Evolutionary conservation across 92 coral and sea anemone species (phyloP).

Genomic region (Palythoa heliodiscus): DNA sequence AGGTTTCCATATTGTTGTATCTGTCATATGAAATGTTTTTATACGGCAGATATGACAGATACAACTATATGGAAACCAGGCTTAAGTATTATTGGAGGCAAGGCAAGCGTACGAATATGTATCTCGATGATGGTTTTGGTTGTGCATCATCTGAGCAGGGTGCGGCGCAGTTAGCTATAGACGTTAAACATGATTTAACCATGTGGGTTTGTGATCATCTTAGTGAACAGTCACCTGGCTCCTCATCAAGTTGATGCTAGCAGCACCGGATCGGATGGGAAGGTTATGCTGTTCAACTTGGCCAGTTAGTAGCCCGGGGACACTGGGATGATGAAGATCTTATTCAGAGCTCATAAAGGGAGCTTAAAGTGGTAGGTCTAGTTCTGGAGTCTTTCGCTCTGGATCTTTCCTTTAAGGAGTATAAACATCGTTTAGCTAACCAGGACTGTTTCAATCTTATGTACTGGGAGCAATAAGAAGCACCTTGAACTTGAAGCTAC

Average conservation of each 20-base stretch:
- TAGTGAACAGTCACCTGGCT: constrained; percentile 50
- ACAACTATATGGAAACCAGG: no score
- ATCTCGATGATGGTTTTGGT: constrained; percentile 66
- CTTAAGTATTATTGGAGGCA: neutral
- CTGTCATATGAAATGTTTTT: no score
- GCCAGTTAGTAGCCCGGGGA: constrained; percentile 21
- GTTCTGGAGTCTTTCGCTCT: constrained; percentile 56
- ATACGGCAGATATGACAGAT: no score
- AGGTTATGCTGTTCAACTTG: constrained; percentile 23
- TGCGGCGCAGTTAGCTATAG: constrained; percentile 35
- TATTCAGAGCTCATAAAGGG: constrained; percentile 35
- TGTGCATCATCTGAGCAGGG: constrained; percentile 47
- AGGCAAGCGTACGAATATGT: constrained; percentile 49
- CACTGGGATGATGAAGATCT: constrained; percentile 20
- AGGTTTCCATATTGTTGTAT: no score
- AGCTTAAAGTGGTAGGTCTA: constrained; percentile 49
- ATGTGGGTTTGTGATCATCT: constrained; percentile 48
- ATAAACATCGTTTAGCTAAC: no score
- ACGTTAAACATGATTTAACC: constrained; percentile 34
- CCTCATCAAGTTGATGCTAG: constrained; percentile 43
- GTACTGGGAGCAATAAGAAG: no score
- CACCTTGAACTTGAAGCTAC: no score
- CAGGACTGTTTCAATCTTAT: no score
- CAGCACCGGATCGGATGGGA: no score
- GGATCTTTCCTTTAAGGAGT: neutral